Evolutionary conservation across 2,797 vertebrate species (phyloP), one percentile per base, ranked within the genome.

Genomic region (Sebastes kiyomatsui): DNA sequence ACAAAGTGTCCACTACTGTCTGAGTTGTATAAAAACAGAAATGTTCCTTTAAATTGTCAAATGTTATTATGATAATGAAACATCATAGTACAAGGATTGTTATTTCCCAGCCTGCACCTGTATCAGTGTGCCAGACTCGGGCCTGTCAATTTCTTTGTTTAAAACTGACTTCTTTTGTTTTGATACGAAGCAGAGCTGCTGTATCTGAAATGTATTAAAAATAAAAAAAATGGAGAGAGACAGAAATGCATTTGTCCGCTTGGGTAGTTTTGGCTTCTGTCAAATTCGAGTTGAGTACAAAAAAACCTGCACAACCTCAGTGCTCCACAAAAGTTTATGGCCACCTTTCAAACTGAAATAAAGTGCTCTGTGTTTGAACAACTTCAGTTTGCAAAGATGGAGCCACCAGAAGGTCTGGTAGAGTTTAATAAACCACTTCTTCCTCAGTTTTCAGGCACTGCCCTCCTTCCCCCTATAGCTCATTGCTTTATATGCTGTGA

Each of bases 81-180:
- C 28, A 68, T 87, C 66, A 83, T 81, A 69, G 64, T 79, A 56
- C 9, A 27, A 61, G 59, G 64, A 67, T 62, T 62, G 55, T 81
- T 77, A 82, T 90, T 93, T 86, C 94, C 96, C 94, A 95, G 94
- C 91, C 89, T 90, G 95, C 96, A 96, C 94, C 96, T 97, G 97
- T 95, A 97, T 97, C 97, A 97, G 97, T 93, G 96, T 96, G 96
- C 95, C 93, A 72, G 95, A 89, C 93, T 96, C 91, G 94, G 95
- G 94, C 88, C 82, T 90, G 92, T 95, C 93, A 92, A 84, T 95
- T 95, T 95, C 93, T 88, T 74, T 77, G 71, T 87, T 84, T 72
- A 70, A 46, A 85, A 79, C 69, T 73, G 61, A 82, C 32, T 85
- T 77, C 28, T 71, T 76, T 28, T 76, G 62, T 83, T 87, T 77